Base-by-base conservation (phyloP, 2,888 invertebrate genomes). In the Enchytraeus crypticus region DNA sequence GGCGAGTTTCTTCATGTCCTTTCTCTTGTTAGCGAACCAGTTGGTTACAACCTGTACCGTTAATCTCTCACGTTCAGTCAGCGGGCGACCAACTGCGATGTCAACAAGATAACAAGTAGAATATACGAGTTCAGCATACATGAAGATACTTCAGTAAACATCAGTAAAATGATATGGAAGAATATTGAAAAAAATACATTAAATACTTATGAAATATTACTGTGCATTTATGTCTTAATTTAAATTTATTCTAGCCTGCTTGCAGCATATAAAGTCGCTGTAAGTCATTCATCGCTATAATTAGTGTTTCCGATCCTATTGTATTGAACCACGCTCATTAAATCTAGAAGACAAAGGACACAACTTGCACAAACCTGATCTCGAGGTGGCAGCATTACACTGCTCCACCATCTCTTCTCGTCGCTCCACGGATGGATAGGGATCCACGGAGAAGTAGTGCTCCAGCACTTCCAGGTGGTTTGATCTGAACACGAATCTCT, bases 1-100 rank as follows among this genome's bases (percentile, higher is more conserved):
- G 38, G 38, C 38, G 38, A 11, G 38, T 11, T 18, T 8, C 66
- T 78, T 78, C 55, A 76, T 69, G 65, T 80, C 79, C 66, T 80
- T 80, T 34, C 80, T 66, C 45, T 76, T 71, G 69, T 82, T 82
- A 58, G 81, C 80, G 70, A 82, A 82, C 82, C 82, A 82, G 70
- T 81, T 82, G 59, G 80, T 76, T 29, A 82, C 79, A 46, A 79
- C 77, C 33, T 80, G 80, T 59, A 79, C 74, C 3, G 80, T 78
- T 5, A 82, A 81, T 56, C 77, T 73, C 64, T 82, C 82, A 57
- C 72, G 71, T 51, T 78, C 77, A 8, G 70, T 68, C 59, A 78
- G 64, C 33, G 68, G 66, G 47, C 75, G 76, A 64, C 77, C 71
- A 60, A 69, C 60, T 68, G 53, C 18, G 47, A 49, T 14, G 26